These are phyloP conservation scores for Philaethria dido DNA, from an alignment of 2,888 invertebrate genomes.

Conservation along the genomic window DNA sequence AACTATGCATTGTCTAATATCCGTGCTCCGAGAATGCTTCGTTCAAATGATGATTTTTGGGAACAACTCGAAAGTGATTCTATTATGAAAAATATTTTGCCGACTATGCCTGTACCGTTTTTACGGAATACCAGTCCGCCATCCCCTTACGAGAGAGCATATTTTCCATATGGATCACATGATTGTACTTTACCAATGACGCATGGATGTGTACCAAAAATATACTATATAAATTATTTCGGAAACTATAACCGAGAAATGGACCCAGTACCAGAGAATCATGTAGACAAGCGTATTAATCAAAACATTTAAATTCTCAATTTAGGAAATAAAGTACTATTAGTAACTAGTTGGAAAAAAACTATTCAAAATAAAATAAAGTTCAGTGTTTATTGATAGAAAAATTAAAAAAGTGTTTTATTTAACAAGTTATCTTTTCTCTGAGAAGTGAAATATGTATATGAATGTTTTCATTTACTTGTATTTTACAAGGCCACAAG, in stretches of 20 bases:
- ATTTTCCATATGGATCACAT: constrained; percentile 26
- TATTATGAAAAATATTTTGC: constrained; percentile 68
- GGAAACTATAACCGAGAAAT: constrained; percentile 1
- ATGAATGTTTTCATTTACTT: too few relatives aligned
- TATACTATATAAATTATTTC: constrained; percentile 48
- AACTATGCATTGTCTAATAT: constrained; percentile 23
- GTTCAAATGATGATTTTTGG: constrained; percentile 54
- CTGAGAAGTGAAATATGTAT: too few relatives aligned
- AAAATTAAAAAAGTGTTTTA: neutral
- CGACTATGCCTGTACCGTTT: constrained; percentile 67
- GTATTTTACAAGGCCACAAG: too few relatives aligned
- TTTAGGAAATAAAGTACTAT: neutral
- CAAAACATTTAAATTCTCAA: neutral
- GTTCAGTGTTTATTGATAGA: neutral
- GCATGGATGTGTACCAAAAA: constrained; percentile 58
- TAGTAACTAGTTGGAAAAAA: too few relatives aligned
- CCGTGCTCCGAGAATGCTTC: constrained; percentile 32
- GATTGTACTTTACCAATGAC: constrained; percentile 58
- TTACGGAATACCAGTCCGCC: constrained; percentile 47
- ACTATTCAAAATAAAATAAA: neutral
- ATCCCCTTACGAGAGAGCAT: neutral
- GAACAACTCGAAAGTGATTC: constrained; percentile 62
- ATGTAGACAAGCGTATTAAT: constrained; percentile 2
- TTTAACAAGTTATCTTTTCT: too few relatives aligned
- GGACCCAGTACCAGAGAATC: neutral